phyloP scores from a whole-genome alignment of 2,888 invertebrate species.

The Leucoma salicis region DNA sequence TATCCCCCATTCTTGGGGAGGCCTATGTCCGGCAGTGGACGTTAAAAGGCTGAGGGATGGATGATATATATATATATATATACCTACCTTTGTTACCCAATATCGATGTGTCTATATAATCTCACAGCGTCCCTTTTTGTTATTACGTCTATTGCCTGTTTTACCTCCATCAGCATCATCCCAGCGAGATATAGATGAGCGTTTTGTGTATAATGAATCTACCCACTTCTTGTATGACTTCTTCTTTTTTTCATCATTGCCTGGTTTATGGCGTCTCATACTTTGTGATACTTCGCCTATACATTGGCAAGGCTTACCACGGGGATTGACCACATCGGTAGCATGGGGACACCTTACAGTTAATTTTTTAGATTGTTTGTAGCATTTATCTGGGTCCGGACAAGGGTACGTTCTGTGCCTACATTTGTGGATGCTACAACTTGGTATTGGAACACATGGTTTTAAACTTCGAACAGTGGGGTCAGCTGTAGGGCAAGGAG shows the following conservation, averaged over 20 bases:
- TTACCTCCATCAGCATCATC: not conserved
- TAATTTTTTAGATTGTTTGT: constrained; percentile 50
- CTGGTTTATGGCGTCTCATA: not conserved
- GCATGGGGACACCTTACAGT: constrained; percentile 47
- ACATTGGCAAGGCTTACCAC: constrained; percentile 2
- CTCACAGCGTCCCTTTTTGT: not conserved
- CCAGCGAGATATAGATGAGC: constrained; percentile 4
- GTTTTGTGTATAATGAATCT: constrained; percentile 1
- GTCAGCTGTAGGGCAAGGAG: constrained; percentile 2
- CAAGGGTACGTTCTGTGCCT: constrained; percentile 64
- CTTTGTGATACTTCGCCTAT: not conserved
- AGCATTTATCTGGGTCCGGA: constrained; percentile 63
- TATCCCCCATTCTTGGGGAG: no score
- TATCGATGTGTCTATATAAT: not conserved
- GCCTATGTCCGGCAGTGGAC: no score
- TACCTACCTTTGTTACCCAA: not conserved
- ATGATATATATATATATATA: no score
- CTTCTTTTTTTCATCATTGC: not conserved
- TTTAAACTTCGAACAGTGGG: constrained; percentile 39
- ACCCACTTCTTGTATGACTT: not conserved
- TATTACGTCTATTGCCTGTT: not conserved
- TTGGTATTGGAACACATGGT: constrained; percentile 64
- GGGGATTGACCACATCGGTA: constrained; percentile 1
- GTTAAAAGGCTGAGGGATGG: no score
- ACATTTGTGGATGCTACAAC: constrained; percentile 62